Evolutionary conservation across 2,113 vertebrate genomes (phyloP), one percentile per base, ranked within the genome.

Genomic region (Danionella cerebrum): DNA sequence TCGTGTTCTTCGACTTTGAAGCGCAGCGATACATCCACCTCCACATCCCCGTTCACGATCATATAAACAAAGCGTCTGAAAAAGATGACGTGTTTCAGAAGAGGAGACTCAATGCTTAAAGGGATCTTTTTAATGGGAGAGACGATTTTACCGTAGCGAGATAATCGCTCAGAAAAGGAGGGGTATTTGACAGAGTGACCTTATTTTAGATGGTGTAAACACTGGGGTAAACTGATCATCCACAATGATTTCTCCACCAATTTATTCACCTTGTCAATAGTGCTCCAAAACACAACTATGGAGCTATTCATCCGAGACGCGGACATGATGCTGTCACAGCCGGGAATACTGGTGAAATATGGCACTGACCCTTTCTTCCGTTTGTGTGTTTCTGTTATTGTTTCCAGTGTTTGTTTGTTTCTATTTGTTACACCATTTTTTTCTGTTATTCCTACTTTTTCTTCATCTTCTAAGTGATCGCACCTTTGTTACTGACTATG

Each of bases 1-100:
- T 50, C 13, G 25, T 22, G 50, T 3, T 41, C 31, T 22, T 64
- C 29, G 2, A 36, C 13, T 1, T 18, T 6, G 14, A 64, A 64
- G 16, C 36, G 22, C 13, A 64, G 60, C 1, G 18, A 1, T 0
- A 64, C 3, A 19, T 64, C 14, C 6, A 64, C 5, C 6, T 64
- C 31, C 10, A 31, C 12, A 6, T 47, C 11, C 1, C 35, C 18
- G 5, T 63, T 45, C 9, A 47, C 3, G 24, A 64, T 24, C 44
- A 36, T 22, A 16, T 16, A 50, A 14, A 6, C 13, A 1, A 74
- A 63, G 77, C 8, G 29, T 75, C 45, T 78, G 78, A 27, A 1
- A 3, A 57, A 69, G 74, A 35, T 11, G 76, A 52, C n/a, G 16
- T 29, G 48, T 10, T 51, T 29, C 24, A 51, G 48, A 27, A 29